Conservation (phyloP, 2,797 vertebrate genomes). For the Pyrocephalus nanus region DNA sequence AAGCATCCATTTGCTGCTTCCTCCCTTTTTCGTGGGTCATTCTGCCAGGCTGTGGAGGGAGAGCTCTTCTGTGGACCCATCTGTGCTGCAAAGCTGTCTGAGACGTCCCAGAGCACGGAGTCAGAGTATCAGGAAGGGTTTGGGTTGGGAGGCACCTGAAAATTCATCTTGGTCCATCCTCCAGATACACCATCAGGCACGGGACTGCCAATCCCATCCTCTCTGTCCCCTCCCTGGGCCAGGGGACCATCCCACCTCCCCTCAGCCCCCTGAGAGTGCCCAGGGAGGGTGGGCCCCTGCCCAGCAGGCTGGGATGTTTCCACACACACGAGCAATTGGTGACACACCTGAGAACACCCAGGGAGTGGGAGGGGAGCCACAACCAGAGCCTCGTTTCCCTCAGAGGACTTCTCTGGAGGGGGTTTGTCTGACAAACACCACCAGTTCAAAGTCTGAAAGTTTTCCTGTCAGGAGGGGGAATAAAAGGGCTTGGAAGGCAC, state of each 20-base stretch:
- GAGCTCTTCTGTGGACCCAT: rapidly evolving
- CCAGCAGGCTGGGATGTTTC: not conserved
- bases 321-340: not conserved
- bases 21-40: not conserved
- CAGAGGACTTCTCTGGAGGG: not conserved
- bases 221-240: not conserved
- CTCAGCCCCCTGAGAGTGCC: not conserved
- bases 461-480: not conserved
- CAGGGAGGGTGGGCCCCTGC: not conserved
- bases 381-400: not conserved
- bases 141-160: not conserved
- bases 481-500: not conserved
- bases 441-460: not conserved
- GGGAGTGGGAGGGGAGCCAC: not conserved
- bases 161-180: not conserved
- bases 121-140: not conserved
- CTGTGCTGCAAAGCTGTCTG: not conserved
- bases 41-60: not conserved
- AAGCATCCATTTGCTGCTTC: not conserved
- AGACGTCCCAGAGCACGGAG: rapidly evolving
- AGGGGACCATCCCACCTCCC: not conserved
- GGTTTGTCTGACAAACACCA: not conserved
- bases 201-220: not conserved
- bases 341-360: not conserved
- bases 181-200: not conserved